A percentile compares a stretch with the other conserved stretches of the same genome.
Conservation (phyloP, 2,113 vertebrate genomes). For the Hemichromis elongatus region DNA sequence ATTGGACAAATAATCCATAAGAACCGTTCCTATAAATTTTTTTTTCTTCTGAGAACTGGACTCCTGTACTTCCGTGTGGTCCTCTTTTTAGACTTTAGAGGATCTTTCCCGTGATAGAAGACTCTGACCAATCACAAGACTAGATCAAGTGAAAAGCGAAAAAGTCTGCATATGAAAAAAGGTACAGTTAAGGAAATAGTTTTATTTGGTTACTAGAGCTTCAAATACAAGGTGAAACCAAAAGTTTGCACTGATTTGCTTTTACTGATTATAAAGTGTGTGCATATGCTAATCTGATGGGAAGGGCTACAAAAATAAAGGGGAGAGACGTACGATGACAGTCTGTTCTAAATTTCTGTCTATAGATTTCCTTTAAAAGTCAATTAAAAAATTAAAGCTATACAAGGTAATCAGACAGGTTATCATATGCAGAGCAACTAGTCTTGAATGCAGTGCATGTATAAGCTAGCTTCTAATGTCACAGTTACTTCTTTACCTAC, state of each 20-base stretch:
- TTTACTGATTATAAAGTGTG: neutral
- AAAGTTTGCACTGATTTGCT: neutral
- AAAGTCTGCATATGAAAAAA: neutral
- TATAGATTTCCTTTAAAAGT: neutral
- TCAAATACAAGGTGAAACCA: neutral
- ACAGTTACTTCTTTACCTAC: neutral
- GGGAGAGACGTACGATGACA: neutral
- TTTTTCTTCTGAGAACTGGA: neutral
- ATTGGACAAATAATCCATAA: neutral
- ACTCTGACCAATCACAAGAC: neutral
- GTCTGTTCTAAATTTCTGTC: neutral
- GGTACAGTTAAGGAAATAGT: neutral
- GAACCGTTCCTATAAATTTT: fast-evolving
- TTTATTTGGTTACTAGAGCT: neutral
- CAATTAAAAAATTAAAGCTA: neutral
- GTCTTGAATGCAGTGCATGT: neutral
- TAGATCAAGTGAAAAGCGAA: neutral
- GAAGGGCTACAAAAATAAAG: neutral
- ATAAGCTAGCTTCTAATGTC: neutral
- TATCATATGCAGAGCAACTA: neutral
- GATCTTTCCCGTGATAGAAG: neutral
- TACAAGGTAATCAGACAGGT: neutral
- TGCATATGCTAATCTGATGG: neutral
- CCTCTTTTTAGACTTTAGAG: neutral
- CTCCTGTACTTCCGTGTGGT: neutral